Evolutionary conservation across 1,140 invertebrate genomes (phyloP).

Genomic region (Drosophila sturtevanti): DNA sequence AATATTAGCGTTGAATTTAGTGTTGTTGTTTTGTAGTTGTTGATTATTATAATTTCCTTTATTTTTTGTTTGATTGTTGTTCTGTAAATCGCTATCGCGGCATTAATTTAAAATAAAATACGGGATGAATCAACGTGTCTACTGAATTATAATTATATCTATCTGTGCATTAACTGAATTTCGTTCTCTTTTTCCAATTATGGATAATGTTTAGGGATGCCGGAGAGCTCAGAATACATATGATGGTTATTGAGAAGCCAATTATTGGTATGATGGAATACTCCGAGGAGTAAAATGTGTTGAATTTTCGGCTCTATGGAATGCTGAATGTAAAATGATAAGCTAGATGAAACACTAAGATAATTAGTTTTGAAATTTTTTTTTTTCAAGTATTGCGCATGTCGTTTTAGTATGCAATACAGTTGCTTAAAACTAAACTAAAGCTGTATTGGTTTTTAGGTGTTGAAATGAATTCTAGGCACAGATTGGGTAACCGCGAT

Average conservation of each 20-base stretch:
- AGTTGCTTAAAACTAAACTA: slow-evolving; percentile 52
- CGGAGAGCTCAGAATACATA: slow-evolving; percentile 48
- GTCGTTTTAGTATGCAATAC: slow-evolving; percentile 55
- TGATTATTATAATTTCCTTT: slow-evolving; percentile 26
- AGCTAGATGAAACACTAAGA: slow-evolving; percentile 60
- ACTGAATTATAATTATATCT: slow-evolving; percentile 34
- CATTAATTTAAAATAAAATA: slow-evolving; percentile 37
- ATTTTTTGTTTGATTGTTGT: slow-evolving; percentile 46
- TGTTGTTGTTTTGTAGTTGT: slow-evolving; percentile 33
- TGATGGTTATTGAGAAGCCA: slow-evolving; percentile 63
- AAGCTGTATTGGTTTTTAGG: slow-evolving; percentile 36
- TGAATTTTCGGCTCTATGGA: slow-evolving; percentile 28
- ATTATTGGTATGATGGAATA: slow-evolving; percentile 38
- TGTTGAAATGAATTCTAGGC: slow-evolving; percentile 69
- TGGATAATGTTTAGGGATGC: slow-evolving; percentile 48
- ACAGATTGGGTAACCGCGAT: slow-evolving; percentile 83
- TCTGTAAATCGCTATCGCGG: slow-evolving; percentile 82
- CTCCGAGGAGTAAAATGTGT: slow-evolving; percentile 37
- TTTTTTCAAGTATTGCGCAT: slow-evolving; percentile 45
- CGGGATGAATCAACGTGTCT: slow-evolving; percentile 56
- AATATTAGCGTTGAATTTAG: slow-evolving; percentile 51
- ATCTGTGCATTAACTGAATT: slow-evolving; percentile 67
- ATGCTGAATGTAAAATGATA: slow-evolving; percentile 63
- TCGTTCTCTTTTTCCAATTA: background rate
- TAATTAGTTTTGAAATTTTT: slow-evolving; percentile 27